Base-by-base conservation (phyloP, 1,140 invertebrate species). In the Polypedilum vanderplanki region DNA sequence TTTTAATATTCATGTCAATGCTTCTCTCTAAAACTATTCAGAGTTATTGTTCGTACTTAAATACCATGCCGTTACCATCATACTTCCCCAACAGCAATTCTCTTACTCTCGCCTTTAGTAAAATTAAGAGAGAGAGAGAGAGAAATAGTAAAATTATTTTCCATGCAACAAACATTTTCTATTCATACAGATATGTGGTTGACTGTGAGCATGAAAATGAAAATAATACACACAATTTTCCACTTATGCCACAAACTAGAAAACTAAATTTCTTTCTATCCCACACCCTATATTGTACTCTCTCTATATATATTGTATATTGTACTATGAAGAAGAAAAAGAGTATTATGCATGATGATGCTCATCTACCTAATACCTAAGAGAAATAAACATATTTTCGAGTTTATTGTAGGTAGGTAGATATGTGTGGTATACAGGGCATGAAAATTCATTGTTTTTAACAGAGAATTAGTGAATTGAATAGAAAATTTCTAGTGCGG, bases 181-280 rank as follows among this genome's bases (percentile, higher is more conserved):
- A 4, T 57, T 12, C n/a, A n/a, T 57, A 15, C 15, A 46, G 2
- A n/a, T 57, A n/a, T 57, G 46, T 57, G 46, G 46, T 57, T 57
- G 46, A 57, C 46, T 57, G n/a, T 57, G 46, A 12, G 41, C n/a
- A 57, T 57, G 46, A 57, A 57, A 57, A 57, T 57, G 46, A 57
- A 57, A 57, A 57, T 57, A 57, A 57, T 57, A 70, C 20, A 70
- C 20, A 70, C 65, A 70, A 70, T 70, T 70, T 70, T 70, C 65
- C 65, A 70, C 65, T 70, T 70, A 70, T 70, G 65, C 65, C 65
- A 70, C 65, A 70, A 70, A 70, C 17, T 70, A 70, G 65, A 70
- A 70, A 70, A 70, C 65, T 70, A 20, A 70, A 10, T 70, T 70
- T 57, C 41, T 46, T 57, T 57, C 15, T 5, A 33, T 3, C 24